Base-by-base conservation (phyloP, 2,888 invertebrate genomes). In the Cheilosia variabilis region DNA sequence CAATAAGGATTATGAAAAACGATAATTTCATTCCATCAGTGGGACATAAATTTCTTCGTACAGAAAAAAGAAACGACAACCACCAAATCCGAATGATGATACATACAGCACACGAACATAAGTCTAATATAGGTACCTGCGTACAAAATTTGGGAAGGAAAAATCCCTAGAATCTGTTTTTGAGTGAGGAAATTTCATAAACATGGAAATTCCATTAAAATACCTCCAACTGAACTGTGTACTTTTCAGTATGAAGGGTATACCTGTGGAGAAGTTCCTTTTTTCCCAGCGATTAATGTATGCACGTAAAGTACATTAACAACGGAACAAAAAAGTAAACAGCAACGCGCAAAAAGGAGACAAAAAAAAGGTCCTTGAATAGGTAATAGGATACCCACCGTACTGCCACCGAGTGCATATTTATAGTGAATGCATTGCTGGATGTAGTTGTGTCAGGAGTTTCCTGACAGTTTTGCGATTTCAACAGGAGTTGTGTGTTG, bases 1-100 rank as follows among this genome's bases (percentile, higher is more conserved):
- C 63, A 78, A 78, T 78, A 78, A 78, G 78, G 78, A 78, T 78
- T 77, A 77, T 77, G 77, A 69, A 77, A 37, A 53, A 77, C 55
- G 68, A 69, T 77, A 77, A 77, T 69, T 77, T 63, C 53, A 68
- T 77, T 77, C 47, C 68, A 77, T 77, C 68, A 77, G 53, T 77
- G 77, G 17, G 77, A 71, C 69, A 71, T 78, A 78, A 78, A 78
- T 78, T 77, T 50, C 24, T 13, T 37, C 34, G 52, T 9, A 47
- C 9, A 50, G 13, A 37, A 31, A 57, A 50, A 63, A 43, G 62
- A 53, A 34, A 52, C 22, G 50, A 45, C 9, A 2, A 50, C 45
- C 58, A 47, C 69, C 41, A 52, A 60, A 58, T 45, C 19, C 69
- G 62, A 69, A 34, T 77, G 62, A 68, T 55, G 62, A 55, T 13